A percentile compares a stretch with the other conserved stretches of the same genome.
Conservation (phyloP, 2,113 vertebrate species). For the Sceloporus undulatus region DNA sequence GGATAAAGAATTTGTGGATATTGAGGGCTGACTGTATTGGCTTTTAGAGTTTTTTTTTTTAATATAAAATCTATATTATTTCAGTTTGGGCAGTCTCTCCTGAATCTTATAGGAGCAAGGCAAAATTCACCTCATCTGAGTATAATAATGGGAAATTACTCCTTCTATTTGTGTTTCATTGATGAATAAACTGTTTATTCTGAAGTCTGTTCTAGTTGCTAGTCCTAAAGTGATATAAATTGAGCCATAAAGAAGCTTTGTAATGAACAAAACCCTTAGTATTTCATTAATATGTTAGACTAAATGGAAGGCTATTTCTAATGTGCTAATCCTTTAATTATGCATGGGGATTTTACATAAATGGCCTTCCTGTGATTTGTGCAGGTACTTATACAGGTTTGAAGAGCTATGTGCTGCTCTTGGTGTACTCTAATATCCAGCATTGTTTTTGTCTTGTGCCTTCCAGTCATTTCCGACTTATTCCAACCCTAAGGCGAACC, state of each 20-base stretch:
- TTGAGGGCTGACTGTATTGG: no score
- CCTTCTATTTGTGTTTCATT: fast-evolving
- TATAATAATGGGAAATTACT: not conserved
- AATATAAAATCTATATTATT: not conserved
- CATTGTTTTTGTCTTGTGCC: not conserved
- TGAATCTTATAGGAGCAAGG: not conserved
- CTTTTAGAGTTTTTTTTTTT: no score
- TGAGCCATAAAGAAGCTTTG: fast-evolving
- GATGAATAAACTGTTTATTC: not conserved
- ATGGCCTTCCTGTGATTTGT: constrained; percentile 9
- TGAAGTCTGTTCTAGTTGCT: constrained; percentile 2
- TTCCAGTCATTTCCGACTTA: no score
- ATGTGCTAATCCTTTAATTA: constrained; percentile 2
- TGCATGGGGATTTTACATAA: not conserved
- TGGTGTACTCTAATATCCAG: not conserved
- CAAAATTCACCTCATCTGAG: not conserved
- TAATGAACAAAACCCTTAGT: fast-evolving
- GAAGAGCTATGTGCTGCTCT: not conserved
- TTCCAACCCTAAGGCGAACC: no score
- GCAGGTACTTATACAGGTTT: constrained; percentile 20
- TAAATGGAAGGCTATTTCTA: not conserved
- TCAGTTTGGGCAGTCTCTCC: not conserved
- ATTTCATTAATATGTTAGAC: constrained; percentile 25
- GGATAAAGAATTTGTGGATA: no score
- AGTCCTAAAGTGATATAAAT: not conserved